Percentiles rank a stretch among this genome's conserved stretches.
phyloP scores from a whole-genome alignment of 2,113 vertebrate genomes.

The Syngnathus floridae region DNA sequence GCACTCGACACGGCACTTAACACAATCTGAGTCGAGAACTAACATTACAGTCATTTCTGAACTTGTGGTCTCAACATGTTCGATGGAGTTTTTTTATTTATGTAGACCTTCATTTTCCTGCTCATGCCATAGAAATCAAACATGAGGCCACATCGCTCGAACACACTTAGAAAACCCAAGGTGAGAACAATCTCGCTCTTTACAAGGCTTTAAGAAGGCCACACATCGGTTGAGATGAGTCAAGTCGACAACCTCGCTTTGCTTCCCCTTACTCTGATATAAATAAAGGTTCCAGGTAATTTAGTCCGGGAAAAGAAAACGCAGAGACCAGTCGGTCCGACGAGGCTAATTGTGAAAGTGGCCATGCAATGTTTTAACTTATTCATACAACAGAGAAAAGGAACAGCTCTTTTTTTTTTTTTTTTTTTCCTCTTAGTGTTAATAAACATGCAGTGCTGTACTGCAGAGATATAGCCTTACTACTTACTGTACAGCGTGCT shows the following conservation, averaged over 20 bases:
- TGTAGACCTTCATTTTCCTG: too few relatives aligned
- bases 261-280: conserved; percentile 6
- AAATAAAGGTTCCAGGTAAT: conserved; percentile 39
- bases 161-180: conserved; percentile 3
- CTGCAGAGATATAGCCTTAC: not conserved
- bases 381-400: too few relatives aligned
- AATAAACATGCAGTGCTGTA: not conserved
- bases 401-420: too few relatives aligned
- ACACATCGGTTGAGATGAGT: conserved; percentile 28
- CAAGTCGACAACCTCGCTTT: not conserved
- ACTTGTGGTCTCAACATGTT: not conserved
- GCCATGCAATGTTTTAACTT: not conserved
- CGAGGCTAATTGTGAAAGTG: conserved; percentile 36
- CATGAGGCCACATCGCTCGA: not conserved
- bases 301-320: conserved; percentile 43
- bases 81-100: too few relatives aligned
- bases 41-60: not conserved
- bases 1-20: not conserved
- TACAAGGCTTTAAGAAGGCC: conserved; percentile 35
- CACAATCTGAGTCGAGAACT: too few relatives aligned
- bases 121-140: not conserved
- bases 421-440: not conserved
- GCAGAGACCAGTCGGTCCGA: conserved; percentile 24
- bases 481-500: not conserved
- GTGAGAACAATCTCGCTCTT: conserved; percentile 20